Evolutionary conservation across 1,140 invertebrate species (phyloP), one percentile per base, ranked within the genome.

Genomic region (Oedothorax gibbosus): DNA sequence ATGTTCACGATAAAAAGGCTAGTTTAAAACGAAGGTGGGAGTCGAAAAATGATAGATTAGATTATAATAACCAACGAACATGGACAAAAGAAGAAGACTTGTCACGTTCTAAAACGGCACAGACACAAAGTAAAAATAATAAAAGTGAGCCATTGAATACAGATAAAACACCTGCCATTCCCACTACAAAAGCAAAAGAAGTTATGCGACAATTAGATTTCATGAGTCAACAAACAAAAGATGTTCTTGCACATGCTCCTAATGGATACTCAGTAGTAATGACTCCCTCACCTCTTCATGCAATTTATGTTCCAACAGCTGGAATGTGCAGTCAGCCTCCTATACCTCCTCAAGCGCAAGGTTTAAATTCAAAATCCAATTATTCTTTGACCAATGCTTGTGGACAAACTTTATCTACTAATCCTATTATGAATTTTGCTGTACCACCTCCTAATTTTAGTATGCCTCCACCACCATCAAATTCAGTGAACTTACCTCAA

Each of bases 381-480:
- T 85, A 71, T 82, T 82, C 85, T 18, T 54, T 86, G 6, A 15
- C 77, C 56, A 82, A 66, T 77, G 71, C 50, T 15, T 79, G 78
- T 82, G 79, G 21, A 18, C 66, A 66, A 21, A 9, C 77, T 49
- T 21, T 86, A 51, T 76, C 78, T 81, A 54, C 86, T 51, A 82
- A 85, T 66, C 83, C 72, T 50, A 75, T 87, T 72, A 18, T 82
- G 0, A 86, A 87, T 57, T 84, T 87, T 49, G 72, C 75, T 21
- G 65, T 86, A 35, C 85, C 86, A 66, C 85, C 85, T 15, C 85
- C 86, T 50, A 87, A 86, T 71, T 87, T 86, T 73, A 86, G 51
- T 51, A 85, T 87, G 80, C 87, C 87, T 50, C 85, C 84, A 49
- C 73, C 86, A 75, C 60, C 80, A 69, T 57, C 76, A 64, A 76